Evolutionary conservation across 2,888 invertebrate species (phyloP), one percentile per base, ranked within the genome.

Genomic region (Hipparchia semele): DNA sequence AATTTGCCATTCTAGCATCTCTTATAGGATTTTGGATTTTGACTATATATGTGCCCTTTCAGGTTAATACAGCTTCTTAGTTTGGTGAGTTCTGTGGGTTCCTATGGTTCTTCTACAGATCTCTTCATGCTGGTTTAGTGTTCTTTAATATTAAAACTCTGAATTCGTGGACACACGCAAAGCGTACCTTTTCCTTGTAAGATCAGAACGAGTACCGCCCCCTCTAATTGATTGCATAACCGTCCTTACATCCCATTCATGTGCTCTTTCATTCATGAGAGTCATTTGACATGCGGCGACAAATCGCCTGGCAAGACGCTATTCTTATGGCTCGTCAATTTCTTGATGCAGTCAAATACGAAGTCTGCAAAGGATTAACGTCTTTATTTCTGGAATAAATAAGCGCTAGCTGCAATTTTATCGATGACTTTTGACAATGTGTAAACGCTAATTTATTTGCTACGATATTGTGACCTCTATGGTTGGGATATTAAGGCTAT

Each of bases 221-320:
- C 75, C 87, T 86, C 86, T 91, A 91, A 91, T 90, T 88, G 90
- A 91, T 92, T 92, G 92, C 91, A 87, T 90, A 90, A 92, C 89
- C 86, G 86, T 84, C 83, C 81, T 83, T 80, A 79, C 80, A 75
- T 79, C 78, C 80, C 80, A 81, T 85, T 85, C 79, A 80, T 74
- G 75, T 74, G 81, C 83, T 80, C 46, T 23, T 81, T 81, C 85
- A 80, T 81, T 79, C 83, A 83, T 84, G 83, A 78, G 81, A 81
- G 80, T 83, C 86, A 84, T 90, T 90, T 87, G 89, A 89, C 87
- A 88, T 87, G 86, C 87, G 87, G 90, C 90, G 90, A 90, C 91
- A 91, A 92, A 92, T 91, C 88, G 87, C 81, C 84, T 87, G 78
- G 78, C 79, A 78, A 77, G 75, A 76, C 64, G 68, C 76, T 72